Evolutionary conservation across 2,113 vertebrate genomes (phyloP).

Genomic region (Nesoenas mayeri): DNA sequence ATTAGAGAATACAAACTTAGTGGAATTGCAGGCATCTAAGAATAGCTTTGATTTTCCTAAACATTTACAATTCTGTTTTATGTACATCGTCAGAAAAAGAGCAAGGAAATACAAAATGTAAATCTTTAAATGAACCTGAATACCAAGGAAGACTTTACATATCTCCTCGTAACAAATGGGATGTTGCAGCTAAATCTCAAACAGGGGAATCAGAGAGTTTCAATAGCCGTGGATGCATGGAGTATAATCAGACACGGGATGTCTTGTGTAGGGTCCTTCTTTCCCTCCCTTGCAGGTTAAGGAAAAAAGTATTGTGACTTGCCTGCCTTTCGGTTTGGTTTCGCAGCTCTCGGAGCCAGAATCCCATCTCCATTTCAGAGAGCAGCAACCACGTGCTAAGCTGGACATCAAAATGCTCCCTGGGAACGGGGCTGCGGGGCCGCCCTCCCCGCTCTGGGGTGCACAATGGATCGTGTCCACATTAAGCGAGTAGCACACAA

Average conservation of each 20-base stretch:
- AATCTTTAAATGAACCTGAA: conserved; percentile 76
- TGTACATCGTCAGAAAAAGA: conserved; percentile 73
- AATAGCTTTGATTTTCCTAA: conserved; percentile 81
- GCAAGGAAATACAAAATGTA: conserved; percentile 78
- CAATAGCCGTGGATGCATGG: conserved; percentile 45
- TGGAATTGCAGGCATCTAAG: conserved; percentile 74
- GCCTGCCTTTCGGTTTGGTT: not conserved
- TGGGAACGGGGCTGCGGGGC: not conserved
- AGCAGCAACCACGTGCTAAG: not conserved
- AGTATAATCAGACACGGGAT: conserved; percentile 55
- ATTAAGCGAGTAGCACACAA: not conserved
- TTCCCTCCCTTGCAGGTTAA: conserved; percentile 11
- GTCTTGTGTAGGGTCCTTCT: conserved; percentile 11
- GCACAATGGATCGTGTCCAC: not conserved
- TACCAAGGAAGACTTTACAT: conserved; percentile 63
- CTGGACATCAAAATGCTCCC: not conserved
- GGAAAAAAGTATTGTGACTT: not conserved
- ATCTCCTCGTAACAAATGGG: conserved; percentile 66
- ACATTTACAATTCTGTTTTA: conserved; percentile 83
- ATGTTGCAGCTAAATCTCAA: conserved; percentile 64
- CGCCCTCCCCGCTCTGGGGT: not conserved
- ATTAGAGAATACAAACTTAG: conserved; percentile 65
- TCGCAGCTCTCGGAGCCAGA: not conserved
- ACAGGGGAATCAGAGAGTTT: conserved; percentile 55
- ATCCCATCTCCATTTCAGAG: not conserved